These are phyloP conservation scores for Lepus townsendii DNA, from an alignment of 2,797 vertebrate genomes.

Conservation along the genomic window DNA sequence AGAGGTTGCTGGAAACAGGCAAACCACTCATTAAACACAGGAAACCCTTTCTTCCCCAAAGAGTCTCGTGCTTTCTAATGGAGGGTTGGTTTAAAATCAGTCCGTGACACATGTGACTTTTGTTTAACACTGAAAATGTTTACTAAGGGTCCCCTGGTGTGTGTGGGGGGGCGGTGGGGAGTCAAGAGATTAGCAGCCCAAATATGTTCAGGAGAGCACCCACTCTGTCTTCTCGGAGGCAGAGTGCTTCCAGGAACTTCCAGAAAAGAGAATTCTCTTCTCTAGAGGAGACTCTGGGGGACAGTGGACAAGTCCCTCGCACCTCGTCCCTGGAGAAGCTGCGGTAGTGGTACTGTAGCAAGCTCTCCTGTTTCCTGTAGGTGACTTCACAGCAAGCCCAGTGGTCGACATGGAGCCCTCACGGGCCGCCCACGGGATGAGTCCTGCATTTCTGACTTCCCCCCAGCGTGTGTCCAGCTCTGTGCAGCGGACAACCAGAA, in stretches of 20 bases:
- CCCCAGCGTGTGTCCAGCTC: rapidly evolving
- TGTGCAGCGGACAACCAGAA: rapidly evolving
- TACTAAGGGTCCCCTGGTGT: background rate
- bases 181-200: background rate
- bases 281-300: background rate
- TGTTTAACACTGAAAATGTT: conserved; percentile 49
- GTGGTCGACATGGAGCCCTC: background rate
- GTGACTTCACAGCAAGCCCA: too few species aligned
- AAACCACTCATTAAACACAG: background rate
- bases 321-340: background rate
- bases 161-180: background rate
- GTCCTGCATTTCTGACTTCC: background rate
- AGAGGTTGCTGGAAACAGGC: background rate
- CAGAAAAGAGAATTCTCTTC: background rate
- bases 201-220: background rate
- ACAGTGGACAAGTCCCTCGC: rapidly evolving
- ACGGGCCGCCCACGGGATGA: background rate
- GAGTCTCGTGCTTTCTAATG: rapidly evolving
- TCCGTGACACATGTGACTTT: background rate
- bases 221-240: background rate
- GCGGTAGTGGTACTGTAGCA: rapidly evolving
- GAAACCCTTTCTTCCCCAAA: background rate
- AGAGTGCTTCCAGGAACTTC: background rate
- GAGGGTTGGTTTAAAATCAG: background rate
- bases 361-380: rapidly evolving